These are phyloP conservation scores for Echiichthys vipera DNA, from an alignment of 2,797 vertebrate species.

Conservation along the genomic window DNA sequence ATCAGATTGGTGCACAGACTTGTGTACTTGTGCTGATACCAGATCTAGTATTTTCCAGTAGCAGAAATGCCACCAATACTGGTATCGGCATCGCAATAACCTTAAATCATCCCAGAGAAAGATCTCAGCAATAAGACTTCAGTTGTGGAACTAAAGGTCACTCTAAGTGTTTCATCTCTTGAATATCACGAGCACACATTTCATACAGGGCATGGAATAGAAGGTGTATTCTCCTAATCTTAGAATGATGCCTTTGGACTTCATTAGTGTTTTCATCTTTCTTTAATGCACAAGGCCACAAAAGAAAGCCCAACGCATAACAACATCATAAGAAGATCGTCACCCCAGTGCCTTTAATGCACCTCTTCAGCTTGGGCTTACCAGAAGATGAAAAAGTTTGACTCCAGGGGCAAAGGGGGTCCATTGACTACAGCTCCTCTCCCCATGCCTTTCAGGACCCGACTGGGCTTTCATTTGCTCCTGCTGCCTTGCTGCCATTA, in stretches of 20 bases:
- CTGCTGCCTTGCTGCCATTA: constrained; percentile 60
- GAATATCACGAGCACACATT: constrained; percentile 12
- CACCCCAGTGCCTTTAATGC: constrained; percentile 48
- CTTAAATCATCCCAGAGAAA: background rate
- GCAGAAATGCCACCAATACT: too few species aligned
- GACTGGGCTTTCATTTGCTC: constrained; percentile 69
- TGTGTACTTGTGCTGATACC: too few species aligned
- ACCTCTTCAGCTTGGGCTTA: constrained; percentile 49
- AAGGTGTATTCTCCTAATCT: background rate
- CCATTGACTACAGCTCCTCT: constrained; percentile 56
- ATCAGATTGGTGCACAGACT: too few species aligned
- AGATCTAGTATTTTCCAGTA: too few species aligned
- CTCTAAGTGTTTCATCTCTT: constrained; percentile 7
- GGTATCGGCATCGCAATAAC: too few species aligned
- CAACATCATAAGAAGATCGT: constrained; percentile 46
- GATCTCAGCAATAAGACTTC: background rate
- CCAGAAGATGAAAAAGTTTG: constrained; percentile 59
- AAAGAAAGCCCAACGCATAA: constrained; percentile 53
- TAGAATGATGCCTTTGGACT: background rate
- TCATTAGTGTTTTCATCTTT: background rate
- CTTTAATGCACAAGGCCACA: constrained; percentile 27
- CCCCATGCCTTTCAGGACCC: constrained; percentile 38
- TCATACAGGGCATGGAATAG: background rate
- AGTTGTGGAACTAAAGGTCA: constrained; percentile 9
- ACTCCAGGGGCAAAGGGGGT: constrained; percentile 52